Evolutionary conservation across 2,797 vertebrate species (phyloP).

Genomic region (Labroides dimidiatus): DNA sequence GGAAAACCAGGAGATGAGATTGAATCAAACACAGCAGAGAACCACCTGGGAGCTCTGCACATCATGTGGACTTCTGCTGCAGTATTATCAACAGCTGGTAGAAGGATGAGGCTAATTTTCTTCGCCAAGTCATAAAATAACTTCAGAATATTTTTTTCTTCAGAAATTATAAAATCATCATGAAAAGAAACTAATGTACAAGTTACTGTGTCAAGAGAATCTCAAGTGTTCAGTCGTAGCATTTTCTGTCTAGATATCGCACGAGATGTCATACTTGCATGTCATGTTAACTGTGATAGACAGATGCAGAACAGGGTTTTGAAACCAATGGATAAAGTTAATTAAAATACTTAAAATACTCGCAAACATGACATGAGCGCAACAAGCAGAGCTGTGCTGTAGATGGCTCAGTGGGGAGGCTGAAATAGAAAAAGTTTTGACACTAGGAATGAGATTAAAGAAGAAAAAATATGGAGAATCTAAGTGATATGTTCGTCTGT

Average conservation of each 20-base stretch:
- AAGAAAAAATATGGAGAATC: background rate
- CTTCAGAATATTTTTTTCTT: no score
- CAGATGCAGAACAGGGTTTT: background rate
- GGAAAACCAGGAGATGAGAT: constrained; percentile 47
- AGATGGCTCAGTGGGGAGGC: background rate
- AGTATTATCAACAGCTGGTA: constrained; percentile 26
- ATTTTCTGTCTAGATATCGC: no score
- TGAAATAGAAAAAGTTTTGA: background rate
- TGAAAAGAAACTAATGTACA: no score
- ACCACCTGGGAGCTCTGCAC: constrained; percentile 43
- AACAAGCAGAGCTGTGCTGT: background rate
- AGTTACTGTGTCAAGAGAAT: no score
- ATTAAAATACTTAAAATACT: constrained; percentile 17
- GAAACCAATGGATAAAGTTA: background rate
- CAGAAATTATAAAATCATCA: no score
- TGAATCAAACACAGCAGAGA: constrained; percentile 47
- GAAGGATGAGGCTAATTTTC: constrained; percentile 38
- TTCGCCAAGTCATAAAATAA: constrained; percentile 1
- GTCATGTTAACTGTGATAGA: constrained; percentile 10
- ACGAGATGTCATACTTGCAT: background rate
- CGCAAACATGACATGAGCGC: background rate
- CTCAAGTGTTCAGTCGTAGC: no score
- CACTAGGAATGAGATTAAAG: background rate
- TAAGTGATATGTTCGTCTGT: background rate
- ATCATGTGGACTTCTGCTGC: background rate